These are phyloP conservation scores for Perca schrenkii DNA, from an alignment of 2,113 vertebrate genomes.

Conservation along the genomic window DNA sequence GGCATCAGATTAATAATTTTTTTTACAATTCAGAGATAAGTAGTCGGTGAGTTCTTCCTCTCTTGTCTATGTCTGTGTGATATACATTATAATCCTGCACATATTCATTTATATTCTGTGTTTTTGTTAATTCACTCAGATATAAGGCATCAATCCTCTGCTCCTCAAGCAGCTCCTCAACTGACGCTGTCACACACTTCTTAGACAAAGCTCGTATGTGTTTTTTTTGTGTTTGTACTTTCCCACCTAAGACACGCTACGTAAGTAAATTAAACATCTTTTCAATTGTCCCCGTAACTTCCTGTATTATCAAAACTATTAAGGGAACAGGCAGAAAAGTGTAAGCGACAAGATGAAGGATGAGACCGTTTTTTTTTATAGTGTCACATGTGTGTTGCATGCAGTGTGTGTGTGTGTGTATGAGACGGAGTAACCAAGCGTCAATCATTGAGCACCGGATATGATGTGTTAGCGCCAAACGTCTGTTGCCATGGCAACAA, in stretches of 20 bases:
- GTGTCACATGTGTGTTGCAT: constrained; percentile 54
- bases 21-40: neutral
- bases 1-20: neutral
- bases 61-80: constrained; percentile 1
- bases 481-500: constrained; percentile 84
- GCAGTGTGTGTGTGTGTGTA: constrained; percentile 35
- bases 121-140: constrained; percentile 39
- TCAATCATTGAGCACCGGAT: constrained; percentile 77
- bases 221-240: neutral
- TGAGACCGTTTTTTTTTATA: constrained; percentile 34
- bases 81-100: constrained; percentile 4
- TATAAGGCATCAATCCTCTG: neutral
- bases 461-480: constrained; percentile 77
- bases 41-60: neutral
- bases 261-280: constrained; percentile 13
- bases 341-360: constrained; percentile 43
- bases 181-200: constrained; percentile 26
- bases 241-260: constrained; percentile 19
- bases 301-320: constrained; percentile 20
- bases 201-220: constrained; percentile 5
- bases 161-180: neutral
- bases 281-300: constrained; percentile 20
- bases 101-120: neutral
- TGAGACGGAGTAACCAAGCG: constrained; percentile 57
- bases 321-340: constrained; percentile 22